Percentiles rank a stretch among this genome's conserved stretches.
These are phyloP conservation scores for Lasioglossum vierecki DNA, from an alignment of 2,888 invertebrate genomes.

Conservation along the genomic window DNA sequence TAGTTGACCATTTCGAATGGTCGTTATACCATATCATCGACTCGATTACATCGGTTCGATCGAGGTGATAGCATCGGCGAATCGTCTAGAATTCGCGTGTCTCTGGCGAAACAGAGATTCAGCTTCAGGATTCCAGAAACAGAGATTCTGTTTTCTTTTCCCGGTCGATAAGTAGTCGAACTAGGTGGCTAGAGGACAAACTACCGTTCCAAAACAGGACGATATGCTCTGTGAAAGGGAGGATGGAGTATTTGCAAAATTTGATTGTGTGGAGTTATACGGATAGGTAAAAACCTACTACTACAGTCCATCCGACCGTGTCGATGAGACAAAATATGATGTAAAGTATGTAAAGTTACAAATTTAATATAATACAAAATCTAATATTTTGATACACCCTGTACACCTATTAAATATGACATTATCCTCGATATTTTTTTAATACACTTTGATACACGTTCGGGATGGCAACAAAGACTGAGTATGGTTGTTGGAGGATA, in stretches of 20 bases:
- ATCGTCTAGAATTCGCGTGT: background rate
- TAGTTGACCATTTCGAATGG: conserved; percentile 7
- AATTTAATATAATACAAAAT: no score
- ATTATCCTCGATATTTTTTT: no score
- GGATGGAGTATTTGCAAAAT: background rate
- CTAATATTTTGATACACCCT: no score
- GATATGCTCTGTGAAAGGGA: conserved; percentile 3
- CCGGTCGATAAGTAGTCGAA: background rate
- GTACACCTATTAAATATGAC: no score
- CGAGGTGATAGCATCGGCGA: background rate
- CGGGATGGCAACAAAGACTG: background rate
- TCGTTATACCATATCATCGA: background rate
- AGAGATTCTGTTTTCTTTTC: background rate
- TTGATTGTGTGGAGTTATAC: no score
- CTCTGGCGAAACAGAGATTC: background rate
- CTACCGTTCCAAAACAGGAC: conserved; percentile 13
- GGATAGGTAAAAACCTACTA: no score
- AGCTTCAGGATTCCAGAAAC: background rate
- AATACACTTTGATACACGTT: background rate
- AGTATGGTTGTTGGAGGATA: background rate
- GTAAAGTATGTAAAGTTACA: no score
- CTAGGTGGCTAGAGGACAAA: background rate
- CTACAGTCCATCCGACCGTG: no score
- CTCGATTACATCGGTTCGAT: no score
- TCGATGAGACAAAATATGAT: no score